Percentiles rank a stretch among this genome's conserved stretches.
These are phyloP conservation scores for Alligator sinensis DNA, from an alignment of 2,113 vertebrate genomes.

Conservation along the genomic window DNA sequence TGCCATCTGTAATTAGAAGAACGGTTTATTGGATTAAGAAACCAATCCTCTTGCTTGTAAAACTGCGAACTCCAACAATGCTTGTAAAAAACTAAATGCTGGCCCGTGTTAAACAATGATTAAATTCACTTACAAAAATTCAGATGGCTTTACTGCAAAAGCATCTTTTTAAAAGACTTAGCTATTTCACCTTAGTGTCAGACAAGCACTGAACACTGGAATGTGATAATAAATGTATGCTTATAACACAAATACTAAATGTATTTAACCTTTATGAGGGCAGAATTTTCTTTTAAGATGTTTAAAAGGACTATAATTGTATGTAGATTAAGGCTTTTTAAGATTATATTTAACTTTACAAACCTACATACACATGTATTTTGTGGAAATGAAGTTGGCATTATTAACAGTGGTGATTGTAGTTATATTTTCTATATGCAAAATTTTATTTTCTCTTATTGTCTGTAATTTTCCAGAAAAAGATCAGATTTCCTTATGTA, in stretches of 20 bases:
- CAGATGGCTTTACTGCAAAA: not conserved
- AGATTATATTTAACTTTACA: not conserved
- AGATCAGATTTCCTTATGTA: conserved; percentile 8
- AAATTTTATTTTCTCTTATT: not conserved
- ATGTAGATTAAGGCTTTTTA: not conserved
- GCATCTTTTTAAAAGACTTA: not conserved
- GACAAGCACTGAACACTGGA: not conserved
- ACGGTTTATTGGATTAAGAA: not conserved
- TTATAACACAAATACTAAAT: too few species aligned
- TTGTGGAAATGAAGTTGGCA: not conserved
- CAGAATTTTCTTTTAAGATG: not conserved
- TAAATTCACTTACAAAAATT: not conserved
- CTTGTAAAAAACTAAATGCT: not conserved
- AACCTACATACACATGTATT: not conserved
- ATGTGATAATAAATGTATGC: not conserved
- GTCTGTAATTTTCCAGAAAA: not conserved
- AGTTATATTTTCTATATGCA: not conserved
- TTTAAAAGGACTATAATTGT: not conserved
- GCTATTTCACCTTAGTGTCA: not conserved
- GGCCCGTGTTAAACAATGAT: not conserved
- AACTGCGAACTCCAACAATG: not conserved
- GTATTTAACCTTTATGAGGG: not conserved
- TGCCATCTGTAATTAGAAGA: not conserved
- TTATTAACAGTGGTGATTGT: not conserved
- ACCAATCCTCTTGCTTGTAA: not conserved